A percentile compares a stretch with the other conserved stretches of the same genome.
Conservation (phyloP, 2,797 vertebrate species). For the Alauda arvensis region DNA sequence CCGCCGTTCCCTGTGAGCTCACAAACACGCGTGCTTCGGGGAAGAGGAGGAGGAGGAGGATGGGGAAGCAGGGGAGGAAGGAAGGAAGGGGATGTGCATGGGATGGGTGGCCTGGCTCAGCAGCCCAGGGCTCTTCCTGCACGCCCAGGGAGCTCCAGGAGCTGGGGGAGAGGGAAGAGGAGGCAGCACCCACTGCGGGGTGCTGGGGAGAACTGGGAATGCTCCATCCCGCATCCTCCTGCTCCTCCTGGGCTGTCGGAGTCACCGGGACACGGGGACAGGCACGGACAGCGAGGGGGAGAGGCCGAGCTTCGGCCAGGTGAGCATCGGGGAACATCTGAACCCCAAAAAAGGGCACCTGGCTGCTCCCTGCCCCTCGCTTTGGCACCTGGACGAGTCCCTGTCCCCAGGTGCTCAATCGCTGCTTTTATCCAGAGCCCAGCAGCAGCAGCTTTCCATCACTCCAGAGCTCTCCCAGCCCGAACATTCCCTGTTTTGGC, state of each 20-base stretch:
- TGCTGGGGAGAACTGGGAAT: background rate
- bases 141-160: background rate
- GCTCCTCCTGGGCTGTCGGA: accelerated
- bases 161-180: background rate
- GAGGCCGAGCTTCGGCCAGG: background rate
- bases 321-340: accelerated
- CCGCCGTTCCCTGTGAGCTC: conserved; percentile 77
- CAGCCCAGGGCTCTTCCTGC: background rate
- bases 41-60: conserved; percentile 20
- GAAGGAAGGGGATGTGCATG: background rate
- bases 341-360: background rate
- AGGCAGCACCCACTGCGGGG: accelerated
- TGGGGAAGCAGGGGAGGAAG: background rate
- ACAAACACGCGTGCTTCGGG: conserved; percentile 69
- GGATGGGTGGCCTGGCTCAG: background rate
- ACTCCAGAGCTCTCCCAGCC: background rate
- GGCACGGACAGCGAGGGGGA: background rate
- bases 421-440: background rate
- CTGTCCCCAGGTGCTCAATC: accelerated
- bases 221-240: accelerated
- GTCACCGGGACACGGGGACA: accelerated
- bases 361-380: background rate
- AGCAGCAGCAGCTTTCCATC: background rate
- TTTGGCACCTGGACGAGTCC: background rate
- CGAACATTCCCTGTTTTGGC: background rate